Base-by-base conservation (phyloP, 2,113 vertebrate genomes). In the Mohoua ochrocephala region DNA sequence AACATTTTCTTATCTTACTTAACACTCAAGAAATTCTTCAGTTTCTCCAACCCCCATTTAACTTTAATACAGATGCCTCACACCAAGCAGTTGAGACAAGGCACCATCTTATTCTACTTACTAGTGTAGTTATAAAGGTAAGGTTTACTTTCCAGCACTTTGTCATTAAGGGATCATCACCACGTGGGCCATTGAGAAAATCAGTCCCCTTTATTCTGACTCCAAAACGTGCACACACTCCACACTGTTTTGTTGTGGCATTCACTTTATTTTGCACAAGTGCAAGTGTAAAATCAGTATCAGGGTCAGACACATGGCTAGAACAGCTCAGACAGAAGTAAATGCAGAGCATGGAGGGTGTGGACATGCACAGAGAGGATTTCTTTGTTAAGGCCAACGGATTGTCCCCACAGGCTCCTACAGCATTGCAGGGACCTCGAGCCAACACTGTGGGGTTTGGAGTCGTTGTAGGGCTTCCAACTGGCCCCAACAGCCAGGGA, bases 301-400 rank as follows among this genome's bases (percentile, higher is more conserved):
- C 31, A 15, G 59, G 7, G 47, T 37, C 77, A 87, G 60, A 57
- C 69, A 45, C 9, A 1, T 1, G 14, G 35, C 64, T 84, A 37
- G 73, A 74, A 77, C 54, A 85, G 54, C 70, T 87, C 61, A 90
- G 39, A 45, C 10, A 63, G 13, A 28, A 71, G 64, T 4, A n/a
- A 21, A n/a, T 10, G 35, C 53, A 59, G 3, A 59, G 57, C 42
- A 8, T 0, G 2, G 28, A 7, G 6, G 35, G 30, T n/a, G 23
- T 67, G 17, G 5, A 22, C 17, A 49, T 10, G 39, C 24, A 33
- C 2, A 47, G 4, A 14, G 0, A 37, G 0, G 2, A 52, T 60
- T 71, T 83, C 13, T 74, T 84, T 35, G 19, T 15, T 74, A 33
- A 27, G 52, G 49, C 30, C 42, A 57, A 15, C 3, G 23, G 33